phyloP scores from a whole-genome alignment of 2,888 invertebrate genomes.

The Hirtodrosophila histrioides region DNA sequence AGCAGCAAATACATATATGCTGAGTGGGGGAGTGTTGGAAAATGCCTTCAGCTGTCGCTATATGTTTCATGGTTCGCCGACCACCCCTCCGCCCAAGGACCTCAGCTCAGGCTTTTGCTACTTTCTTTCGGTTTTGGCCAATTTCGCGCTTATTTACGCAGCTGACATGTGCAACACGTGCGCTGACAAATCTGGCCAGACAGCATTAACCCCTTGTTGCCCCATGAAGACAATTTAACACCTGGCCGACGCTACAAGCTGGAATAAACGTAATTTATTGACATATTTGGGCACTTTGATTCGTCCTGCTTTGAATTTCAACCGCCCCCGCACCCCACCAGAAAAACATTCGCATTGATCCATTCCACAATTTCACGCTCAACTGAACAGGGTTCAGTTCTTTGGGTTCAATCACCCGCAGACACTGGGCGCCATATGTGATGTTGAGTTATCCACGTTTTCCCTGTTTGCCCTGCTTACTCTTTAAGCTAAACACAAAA shows the following conservation, averaged over 20 bases:
- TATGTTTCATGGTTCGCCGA: constrained; percentile 53
- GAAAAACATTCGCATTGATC: constrained; percentile 2
- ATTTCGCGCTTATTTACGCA: constrained; percentile 76
- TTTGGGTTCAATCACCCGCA: constrained; percentile 51
- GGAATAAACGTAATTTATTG: constrained; percentile 65
- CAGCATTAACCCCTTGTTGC: constrained; percentile 53
- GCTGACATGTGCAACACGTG: constrained; percentile 74
- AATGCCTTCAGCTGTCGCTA: constrained; percentile 47
- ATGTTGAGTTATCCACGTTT: constrained; percentile 15
- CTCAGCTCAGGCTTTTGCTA: constrained; percentile 10
- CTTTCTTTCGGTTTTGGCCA: constrained; percentile 39
- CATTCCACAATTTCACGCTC: constrained; percentile 57
- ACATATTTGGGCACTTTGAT: constrained; percentile 63
- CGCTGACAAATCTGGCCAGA: constrained; percentile 59
- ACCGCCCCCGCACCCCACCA: background rate
- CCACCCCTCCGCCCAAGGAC: constrained; percentile 13
- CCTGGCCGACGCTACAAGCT: constrained; percentile 43
- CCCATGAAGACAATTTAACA: constrained; percentile 62
- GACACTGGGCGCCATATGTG: constrained; percentile 35
- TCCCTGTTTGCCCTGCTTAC: constrained; percentile 18
- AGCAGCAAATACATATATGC: background rate
- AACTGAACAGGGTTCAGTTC: constrained; percentile 46
- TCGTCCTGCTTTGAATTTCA: constrained; percentile 23
- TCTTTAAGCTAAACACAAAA: constrained; percentile 44
- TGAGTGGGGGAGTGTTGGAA: constrained; percentile 14